A percentile compares a stretch with the other conserved stretches of the same genome.
Evolutionary conservation across 2,888 invertebrate genomes (phyloP).

Genomic region (Schizotus pectinicornis): DNA sequence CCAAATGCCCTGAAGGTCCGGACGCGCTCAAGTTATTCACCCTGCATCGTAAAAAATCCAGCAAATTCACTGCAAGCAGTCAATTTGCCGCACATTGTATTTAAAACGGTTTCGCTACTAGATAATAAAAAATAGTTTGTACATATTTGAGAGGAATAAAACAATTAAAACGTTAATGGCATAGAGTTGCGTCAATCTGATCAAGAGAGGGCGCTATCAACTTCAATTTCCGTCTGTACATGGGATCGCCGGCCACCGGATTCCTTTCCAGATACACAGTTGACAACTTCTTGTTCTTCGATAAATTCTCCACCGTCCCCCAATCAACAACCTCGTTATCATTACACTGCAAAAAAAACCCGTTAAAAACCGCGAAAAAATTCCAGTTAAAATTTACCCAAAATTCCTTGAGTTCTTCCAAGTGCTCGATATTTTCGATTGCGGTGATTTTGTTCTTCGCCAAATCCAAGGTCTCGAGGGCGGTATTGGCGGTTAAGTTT

Average conservation of each 20-base stretch:
- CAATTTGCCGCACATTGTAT: too few species aligned
- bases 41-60: too few species aligned
- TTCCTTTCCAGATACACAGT: slow-evolving; percentile 96
- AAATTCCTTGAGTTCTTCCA: slow-evolving; percentile 86
- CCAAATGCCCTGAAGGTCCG: too few species aligned
- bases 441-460: slow-evolving; percentile 84
- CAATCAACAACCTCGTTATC: slow-evolving; percentile 88
- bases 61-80: too few species aligned
- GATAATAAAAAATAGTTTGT: too few species aligned
- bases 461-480: slow-evolving; percentile 86
- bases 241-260: slow-evolving; percentile 82
- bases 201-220: slow-evolving; percentile 82
- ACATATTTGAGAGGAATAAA: background rate
- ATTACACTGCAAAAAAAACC: slow-evolving; percentile 73
- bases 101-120: too few species aligned
- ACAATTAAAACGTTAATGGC: slow-evolving; percentile 63
- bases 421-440: slow-evolving; percentile 79
- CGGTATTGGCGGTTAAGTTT: slow-evolving; percentile 71
- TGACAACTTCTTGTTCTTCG: slow-evolving; percentile 68
- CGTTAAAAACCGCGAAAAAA: background rate
- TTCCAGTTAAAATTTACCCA: slow-evolving; percentile 73
- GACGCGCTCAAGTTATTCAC: too few species aligned
- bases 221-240: slow-evolving; percentile 91
- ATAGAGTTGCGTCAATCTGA: slow-evolving; percentile 96
- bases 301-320: slow-evolving; percentile 79